A percentile compares a stretch with the other conserved stretches of the same genome.
Evolutionary conservation across 2,797 vertebrate genomes (phyloP).

Genomic region (Erpetoichthys calabaricus): DNA sequence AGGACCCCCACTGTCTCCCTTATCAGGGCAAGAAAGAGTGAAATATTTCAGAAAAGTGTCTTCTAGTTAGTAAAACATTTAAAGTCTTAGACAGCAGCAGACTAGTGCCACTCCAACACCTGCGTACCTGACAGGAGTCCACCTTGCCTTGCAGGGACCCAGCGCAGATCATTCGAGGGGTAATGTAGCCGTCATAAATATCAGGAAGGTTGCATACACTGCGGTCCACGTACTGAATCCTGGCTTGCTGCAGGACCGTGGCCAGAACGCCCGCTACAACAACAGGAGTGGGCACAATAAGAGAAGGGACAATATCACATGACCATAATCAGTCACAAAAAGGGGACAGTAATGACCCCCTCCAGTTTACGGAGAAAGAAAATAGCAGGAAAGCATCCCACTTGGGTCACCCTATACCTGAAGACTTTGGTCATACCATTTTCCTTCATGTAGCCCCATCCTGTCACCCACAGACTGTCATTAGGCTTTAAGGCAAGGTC

Average conservation of each 20-base stretch:
- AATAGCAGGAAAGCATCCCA: not conserved
- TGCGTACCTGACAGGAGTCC: slow-evolving; percentile 87
- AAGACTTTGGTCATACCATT: slow-evolving; percentile 32
- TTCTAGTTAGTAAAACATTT: not conserved
- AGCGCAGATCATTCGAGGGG: slow-evolving; percentile 69
- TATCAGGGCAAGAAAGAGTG: slow-evolving; percentile 6
- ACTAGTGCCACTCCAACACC: slow-evolving; percentile 38
- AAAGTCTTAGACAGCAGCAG: not conserved
- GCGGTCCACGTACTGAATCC: slow-evolving; percentile 43
- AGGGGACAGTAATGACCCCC: not conserved
- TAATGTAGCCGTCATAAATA: slow-evolving; percentile 51
- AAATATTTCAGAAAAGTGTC: no score
- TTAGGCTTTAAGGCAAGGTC: slow-evolving; percentile 33
- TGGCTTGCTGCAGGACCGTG: slow-evolving; percentile 54
- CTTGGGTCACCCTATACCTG: not conserved
- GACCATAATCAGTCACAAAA: no score
- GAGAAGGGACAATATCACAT: no score
- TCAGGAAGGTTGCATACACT: slow-evolving; percentile 41
- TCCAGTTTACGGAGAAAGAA: not conserved
- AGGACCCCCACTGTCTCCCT: slow-evolving; percentile 89
- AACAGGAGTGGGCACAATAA: not conserved
- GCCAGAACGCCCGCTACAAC: slow-evolving; percentile 48
- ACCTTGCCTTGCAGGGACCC: slow-evolving; percentile 52
- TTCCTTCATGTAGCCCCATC: slow-evolving; percentile 69
- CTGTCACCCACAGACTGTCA: slow-evolving; percentile 46